These are phyloP conservation scores for Trachops cirrhosus DNA, from an alignment of 2,797 vertebrate genomes.

Conservation along the genomic window DNA sequence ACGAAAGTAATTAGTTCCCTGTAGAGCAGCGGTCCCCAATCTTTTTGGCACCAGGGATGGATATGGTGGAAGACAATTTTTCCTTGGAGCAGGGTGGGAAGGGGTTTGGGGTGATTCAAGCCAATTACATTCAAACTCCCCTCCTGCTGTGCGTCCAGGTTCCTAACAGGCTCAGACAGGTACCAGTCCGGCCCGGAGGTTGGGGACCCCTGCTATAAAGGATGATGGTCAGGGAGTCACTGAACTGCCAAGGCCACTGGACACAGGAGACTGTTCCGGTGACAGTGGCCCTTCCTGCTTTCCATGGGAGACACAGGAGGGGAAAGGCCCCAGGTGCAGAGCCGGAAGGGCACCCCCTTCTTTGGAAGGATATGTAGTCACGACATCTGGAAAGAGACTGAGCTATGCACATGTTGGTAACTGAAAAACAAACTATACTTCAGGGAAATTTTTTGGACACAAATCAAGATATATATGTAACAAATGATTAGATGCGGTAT, in stretches of 20 bases:
- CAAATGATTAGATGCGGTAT: not conserved
- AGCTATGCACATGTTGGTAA: rapidly evolving
- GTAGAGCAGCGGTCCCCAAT: too few relatives aligned
- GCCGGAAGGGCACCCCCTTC: rapidly evolving
- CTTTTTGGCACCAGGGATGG: too few relatives aligned
- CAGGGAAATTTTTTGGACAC: not conserved
- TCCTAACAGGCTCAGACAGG: not conserved
- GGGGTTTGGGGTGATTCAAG: not conserved
- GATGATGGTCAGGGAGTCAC: rapidly evolving
- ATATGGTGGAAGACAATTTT: too few relatives aligned
- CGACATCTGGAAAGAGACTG: not conserved
- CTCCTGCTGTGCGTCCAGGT: not conserved
- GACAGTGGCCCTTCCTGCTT: rapidly evolving
- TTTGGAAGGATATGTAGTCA: not conserved
- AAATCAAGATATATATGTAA: not conserved
- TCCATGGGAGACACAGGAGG: rapidly evolving
- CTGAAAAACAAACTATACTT: not conserved
- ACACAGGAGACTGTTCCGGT: rapidly evolving
- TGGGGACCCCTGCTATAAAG: not conserved
- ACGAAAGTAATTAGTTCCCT: rapidly evolving
- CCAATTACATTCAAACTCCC: too few relatives aligned
- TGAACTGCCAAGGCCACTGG: rapidly evolving
- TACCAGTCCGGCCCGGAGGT: too few relatives aligned
- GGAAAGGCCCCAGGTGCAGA: rapidly evolving
- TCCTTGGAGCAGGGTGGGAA: too few relatives aligned